Percentiles rank a stretch among this genome's conserved stretches.
Conservation (phyloP, 1,140 invertebrate genomes). For the Panulirus ornatus region DNA sequence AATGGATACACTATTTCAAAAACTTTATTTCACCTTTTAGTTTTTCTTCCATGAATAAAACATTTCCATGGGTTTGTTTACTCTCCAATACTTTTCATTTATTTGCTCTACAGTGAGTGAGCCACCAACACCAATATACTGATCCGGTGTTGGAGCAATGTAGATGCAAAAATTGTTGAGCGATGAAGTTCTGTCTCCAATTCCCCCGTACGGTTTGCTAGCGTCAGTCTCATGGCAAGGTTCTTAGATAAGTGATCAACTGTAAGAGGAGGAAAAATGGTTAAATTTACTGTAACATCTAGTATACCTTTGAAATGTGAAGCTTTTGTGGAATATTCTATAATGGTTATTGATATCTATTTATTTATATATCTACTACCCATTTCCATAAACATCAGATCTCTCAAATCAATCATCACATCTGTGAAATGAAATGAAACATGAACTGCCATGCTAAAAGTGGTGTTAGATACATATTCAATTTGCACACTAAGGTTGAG, state of each 20-base stretch:
- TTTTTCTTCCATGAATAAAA: constrained; percentile 93
- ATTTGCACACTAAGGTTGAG: no score
- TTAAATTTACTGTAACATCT: neutral
- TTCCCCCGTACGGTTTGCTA: constrained; percentile 82
- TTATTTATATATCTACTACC: no score
- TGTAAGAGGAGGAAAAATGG: constrained; percentile 79
- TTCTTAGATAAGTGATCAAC: constrained; percentile 98
- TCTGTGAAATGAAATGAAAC: no score
- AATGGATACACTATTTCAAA: neutral
- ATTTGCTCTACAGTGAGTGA: constrained; percentile 92
- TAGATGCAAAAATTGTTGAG: constrained; percentile 90
- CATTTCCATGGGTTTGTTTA: constrained; percentile 97
- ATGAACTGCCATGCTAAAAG: no score
- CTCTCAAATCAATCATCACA: no score
- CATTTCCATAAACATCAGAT: no score
- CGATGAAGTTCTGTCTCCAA: constrained; percentile 87
- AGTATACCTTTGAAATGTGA: neutral
- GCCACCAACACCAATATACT: constrained; percentile 89
- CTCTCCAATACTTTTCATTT: constrained; percentile 97
- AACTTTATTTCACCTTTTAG: constrained; percentile 8
- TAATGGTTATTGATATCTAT: no score
- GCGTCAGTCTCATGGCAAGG: constrained; percentile 92
- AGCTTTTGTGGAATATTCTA: no score
- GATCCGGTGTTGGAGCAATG: constrained; percentile 89
- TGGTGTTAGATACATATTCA: no score